These are phyloP conservation scores for Dinocampus coccinellae DNA, from an alignment of 2,888 invertebrate genomes.

Conservation along the genomic window DNA sequence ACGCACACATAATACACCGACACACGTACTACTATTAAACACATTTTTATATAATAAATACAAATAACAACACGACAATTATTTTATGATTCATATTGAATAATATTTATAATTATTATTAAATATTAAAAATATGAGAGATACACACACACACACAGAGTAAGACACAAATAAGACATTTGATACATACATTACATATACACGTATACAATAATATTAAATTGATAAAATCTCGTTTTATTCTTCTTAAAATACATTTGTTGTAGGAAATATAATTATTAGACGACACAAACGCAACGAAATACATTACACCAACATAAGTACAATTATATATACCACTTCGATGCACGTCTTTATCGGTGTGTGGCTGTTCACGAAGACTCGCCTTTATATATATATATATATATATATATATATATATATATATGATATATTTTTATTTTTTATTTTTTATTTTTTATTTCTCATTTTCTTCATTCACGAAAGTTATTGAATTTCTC, in stretches of 20 bases:
- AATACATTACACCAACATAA: constrained; percentile 37
- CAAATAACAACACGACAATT: neutral
- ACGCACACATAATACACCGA: constrained; percentile 45
- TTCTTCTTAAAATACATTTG: neutral
- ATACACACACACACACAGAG: neutral
- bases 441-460: neutral
- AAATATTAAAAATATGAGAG: neutral
- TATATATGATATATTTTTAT: constrained; percentile 14
- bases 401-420: constrained; percentile 36
- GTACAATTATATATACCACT: constrained; percentile 32
- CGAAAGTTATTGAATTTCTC: too few species aligned
- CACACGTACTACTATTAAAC: constrained; percentile 30
- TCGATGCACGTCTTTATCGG: constrained; percentile 53
- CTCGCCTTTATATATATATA: constrained; percentile 44
- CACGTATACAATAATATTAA: neutral
- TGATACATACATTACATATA: neutral
- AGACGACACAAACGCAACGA: constrained; percentile 16
- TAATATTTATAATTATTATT: neutral
- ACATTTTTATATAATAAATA: neutral
- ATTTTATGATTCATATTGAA: neutral
- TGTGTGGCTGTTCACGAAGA: constrained; percentile 54
- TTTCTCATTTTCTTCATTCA: too few species aligned
- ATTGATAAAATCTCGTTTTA: neutral
- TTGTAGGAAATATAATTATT: constrained; percentile 9
- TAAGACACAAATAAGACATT: neutral